phyloP scores from a whole-genome alignment of 2,888 invertebrate genomes.

The Hedychridium roseum region DNA sequence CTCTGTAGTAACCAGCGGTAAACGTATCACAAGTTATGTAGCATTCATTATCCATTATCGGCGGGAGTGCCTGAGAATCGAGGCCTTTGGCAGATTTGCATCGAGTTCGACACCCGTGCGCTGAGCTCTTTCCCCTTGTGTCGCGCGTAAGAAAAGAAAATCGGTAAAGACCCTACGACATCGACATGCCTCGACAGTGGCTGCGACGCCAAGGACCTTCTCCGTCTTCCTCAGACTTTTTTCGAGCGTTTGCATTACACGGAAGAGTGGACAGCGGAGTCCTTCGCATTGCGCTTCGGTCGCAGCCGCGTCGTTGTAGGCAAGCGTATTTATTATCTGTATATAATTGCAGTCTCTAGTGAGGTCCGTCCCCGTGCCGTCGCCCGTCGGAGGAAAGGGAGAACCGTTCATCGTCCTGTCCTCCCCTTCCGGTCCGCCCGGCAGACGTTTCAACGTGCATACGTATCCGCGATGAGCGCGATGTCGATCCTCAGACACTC shows the following conservation, averaged over 20 bases:
- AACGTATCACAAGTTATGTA: constrained; percentile 64
- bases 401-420: background rate
- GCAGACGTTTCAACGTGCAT: too few species aligned
- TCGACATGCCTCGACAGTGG: too few species aligned
- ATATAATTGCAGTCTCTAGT: too few species aligned
- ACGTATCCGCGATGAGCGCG: too few species aligned
- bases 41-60: constrained; percentile 60
- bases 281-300: constrained; percentile 15
- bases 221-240: too few species aligned
- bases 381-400: constrained; percentile 11
- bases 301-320: constrained; percentile 6
- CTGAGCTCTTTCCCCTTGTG: background rate
- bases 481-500: constrained; percentile 41
- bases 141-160: constrained; percentile 2
- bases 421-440: background rate
- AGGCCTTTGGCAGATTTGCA: constrained; percentile 10
- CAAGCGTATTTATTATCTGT: constrained; percentile 4
- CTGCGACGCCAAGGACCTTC: too few species aligned
- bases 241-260: too few species aligned
- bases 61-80: constrained; percentile 45
- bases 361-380: too few species aligned
- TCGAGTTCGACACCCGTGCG: background rate
- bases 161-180: background rate
- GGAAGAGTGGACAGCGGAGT: too few species aligned
- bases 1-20: constrained; percentile 65